Evolutionary conservation across 2,797 vertebrate genomes (phyloP), one percentile per base, ranked within the genome.

Genomic region (Avahi laniger): DNA sequence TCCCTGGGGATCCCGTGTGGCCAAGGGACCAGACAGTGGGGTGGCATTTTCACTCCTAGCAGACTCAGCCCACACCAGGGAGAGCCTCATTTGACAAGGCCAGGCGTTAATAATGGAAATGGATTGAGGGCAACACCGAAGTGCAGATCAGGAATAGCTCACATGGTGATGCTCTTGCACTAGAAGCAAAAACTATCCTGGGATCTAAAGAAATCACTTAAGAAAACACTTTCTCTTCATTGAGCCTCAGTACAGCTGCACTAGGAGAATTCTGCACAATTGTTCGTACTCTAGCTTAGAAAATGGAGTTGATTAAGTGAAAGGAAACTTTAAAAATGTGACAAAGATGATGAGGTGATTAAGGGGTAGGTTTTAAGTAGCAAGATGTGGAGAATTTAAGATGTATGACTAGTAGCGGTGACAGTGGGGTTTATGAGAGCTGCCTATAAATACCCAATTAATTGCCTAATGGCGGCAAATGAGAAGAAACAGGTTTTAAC

Each of bases 271-370:
- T 83, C 83, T 88, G 96, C 80, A 93, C 87, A 93, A 78, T 94
- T 89, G 84, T 90, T 96, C 72, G 2, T 84, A 80, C 94, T 82
- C 72, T 35, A 70, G 91, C 83, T 95, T 80, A 93, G 91, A 96
- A 97, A 97, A 96, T 96, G 94, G 93, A 87, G 89, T 87, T 96
- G 96, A 97, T 97, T 97, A 96, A 97, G 83, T 97, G 93, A 89
- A 97, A 97, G 63, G 83, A 96, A 97, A 96, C 92, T 91, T 96
- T 89, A 69, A 50, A 94, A 97, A 97, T 95, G 89, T 98, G 97
- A 97, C 97, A 97, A 76, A 81, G 91, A 91, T 97, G 97, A 97
- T 97, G 95, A 97, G 94, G 97, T 97, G 96, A 97, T 97, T 97
- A 97, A 79, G 38, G 96, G 96, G 89, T 97, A 96, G 93, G 48